Evolutionary conservation across 1,140 invertebrate species (phyloP), one percentile per base, ranked within the genome.

Genomic region (Geopemphigus sp.): DNA sequence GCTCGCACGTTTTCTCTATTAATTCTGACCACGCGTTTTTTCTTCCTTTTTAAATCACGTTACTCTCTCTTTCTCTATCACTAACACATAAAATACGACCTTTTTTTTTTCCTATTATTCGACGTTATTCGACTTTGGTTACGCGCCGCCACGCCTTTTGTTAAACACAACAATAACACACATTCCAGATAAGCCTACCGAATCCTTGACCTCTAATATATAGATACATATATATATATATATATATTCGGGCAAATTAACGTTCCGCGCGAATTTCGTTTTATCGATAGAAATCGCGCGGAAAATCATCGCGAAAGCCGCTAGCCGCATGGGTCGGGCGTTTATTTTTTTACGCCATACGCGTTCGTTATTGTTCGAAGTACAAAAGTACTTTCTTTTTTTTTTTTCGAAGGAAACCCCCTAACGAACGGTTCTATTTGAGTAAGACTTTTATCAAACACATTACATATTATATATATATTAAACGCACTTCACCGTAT

Each of bases 81-180:
- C 32, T 22, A 47, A 1, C 66, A 50, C 39, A 14, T 26, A 54
- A 72, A 53, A 47, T 22, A 29, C 26, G 11, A 72, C 24, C 24
- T 72, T 72, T 72, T 50, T 72, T 72, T 22, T 29, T 72, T 22
- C n/a, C 68, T 54, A 54, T 54, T 78, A 50, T 78, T 63, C 24
- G n/a, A n/a, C 57, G 47, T 78, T 61, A 61, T 78, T 63, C 45
- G 0, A 61, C 22, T 24, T 47, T 26, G 29, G 32, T 56, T 45
- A 8, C 39, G 8, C 39, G 5, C 74, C 39, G 17, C 74, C n/a
- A 29, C 74, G 10, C 39, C 57, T 22, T 63, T 78, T 63, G 74
- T 78, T 63, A 63, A 39, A 29, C 57, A 4, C 17, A 63, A 78
- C 74, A 78, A 63, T 61, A 61, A 78, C 57, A 59, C 1, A 78